phyloP scores from a whole-genome alignment of 2,797 vertebrate genomes.

The Acridotheres tristis region DNA sequence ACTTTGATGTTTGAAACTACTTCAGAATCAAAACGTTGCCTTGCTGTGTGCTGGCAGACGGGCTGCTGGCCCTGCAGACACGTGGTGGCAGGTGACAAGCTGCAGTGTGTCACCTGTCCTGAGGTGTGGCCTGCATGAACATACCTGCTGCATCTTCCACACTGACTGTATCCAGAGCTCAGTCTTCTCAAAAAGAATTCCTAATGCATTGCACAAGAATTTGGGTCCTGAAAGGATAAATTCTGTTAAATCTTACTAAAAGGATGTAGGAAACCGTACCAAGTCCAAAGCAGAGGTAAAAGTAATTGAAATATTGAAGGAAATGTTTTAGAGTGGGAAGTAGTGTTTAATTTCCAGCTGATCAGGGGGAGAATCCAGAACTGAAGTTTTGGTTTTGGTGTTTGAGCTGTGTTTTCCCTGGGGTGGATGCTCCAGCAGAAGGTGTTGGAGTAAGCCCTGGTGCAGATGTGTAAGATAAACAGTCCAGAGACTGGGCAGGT shows the following conservation, averaged over 20 bases:
- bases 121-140: background rate
- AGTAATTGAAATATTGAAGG: background rate
- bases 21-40: background rate
- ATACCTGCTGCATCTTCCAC: background rate
- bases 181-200: background rate
- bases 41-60: background rate
- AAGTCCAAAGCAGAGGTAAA: background rate
- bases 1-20: background rate
- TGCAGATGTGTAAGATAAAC: fast-evolving
- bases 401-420: background rate
- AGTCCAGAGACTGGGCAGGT: background rate
- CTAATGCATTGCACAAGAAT: background rate
- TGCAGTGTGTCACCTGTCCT: background rate
- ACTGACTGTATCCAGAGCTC: fast-evolving
- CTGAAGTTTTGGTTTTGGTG: background rate
- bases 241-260: background rate
- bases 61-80: background rate
- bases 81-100: fast-evolving
- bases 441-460: fast-evolving
- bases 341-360: background rate
- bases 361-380: background rate
- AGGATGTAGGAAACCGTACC: background rate
- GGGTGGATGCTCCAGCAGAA: background rate
- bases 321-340: background rate
- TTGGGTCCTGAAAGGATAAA: background rate